Percentiles rank a stretch among this genome's conserved stretches.
phyloP scores from a whole-genome alignment of 2,797 vertebrate genomes.

The Anas bernieri region DNA sequence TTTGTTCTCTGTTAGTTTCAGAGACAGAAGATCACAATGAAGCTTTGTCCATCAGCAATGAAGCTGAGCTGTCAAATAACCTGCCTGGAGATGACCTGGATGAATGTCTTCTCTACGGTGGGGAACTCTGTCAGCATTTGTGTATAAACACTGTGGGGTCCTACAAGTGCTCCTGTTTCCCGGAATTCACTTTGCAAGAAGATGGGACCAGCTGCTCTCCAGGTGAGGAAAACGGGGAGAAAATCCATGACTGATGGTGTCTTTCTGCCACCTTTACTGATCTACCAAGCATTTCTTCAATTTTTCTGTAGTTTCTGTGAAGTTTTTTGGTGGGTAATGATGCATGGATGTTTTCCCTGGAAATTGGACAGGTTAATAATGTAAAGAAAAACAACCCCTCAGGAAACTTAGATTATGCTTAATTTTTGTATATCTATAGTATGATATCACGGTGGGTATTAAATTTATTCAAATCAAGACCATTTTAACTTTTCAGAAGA shows the following conservation, averaged over 20 bases:
- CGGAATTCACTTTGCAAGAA: slow-evolving; percentile 83
- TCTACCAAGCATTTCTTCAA: not conserved
- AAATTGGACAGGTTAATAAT: not conserved
- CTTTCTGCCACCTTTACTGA: not conserved
- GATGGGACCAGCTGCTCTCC: slow-evolving; percentile 86
- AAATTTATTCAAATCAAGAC: not conserved
- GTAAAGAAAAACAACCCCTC: not conserved
- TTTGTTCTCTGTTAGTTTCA: slow-evolving; percentile 77
- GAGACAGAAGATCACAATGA: slow-evolving; percentile 82
- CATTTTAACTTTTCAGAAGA: not conserved
- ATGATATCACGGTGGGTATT: not conserved
- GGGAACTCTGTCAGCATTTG: slow-evolving; percentile 83
- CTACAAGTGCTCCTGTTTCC: slow-evolving; percentile 87
- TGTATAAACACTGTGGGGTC: slow-evolving; percentile 89
- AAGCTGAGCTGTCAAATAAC: slow-evolving; percentile 82
- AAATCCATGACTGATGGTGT: not conserved
- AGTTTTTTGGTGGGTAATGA: not conserved
- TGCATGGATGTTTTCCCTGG: not conserved
- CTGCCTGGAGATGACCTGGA: slow-evolving; percentile 86
- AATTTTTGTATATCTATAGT: not conserved
- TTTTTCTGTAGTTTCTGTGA: not conserved
- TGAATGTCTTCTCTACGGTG: slow-evolving; percentile 82
- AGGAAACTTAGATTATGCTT: not conserved
- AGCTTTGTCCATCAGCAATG: slow-evolving; percentile 82
- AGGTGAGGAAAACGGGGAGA: slow-evolving; percentile 74